Evolutionary conservation across 2,888 invertebrate species (phyloP).

Genomic region (Psococerastis gibbosa): DNA sequence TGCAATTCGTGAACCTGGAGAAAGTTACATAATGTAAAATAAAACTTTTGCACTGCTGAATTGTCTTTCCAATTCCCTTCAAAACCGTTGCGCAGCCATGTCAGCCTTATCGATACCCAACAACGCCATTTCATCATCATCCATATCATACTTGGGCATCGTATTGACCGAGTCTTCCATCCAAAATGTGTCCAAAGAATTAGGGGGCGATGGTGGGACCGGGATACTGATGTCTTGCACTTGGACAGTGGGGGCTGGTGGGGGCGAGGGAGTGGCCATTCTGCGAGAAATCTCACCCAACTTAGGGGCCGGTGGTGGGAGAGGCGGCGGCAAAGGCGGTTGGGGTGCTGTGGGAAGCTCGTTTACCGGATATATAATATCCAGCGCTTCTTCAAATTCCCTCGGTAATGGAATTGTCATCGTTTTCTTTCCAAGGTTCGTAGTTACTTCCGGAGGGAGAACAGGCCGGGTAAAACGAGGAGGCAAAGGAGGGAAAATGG

Average conservation of each 20-base stretch:
- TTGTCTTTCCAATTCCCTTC: constrained; percentile 12
- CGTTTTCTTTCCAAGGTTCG: constrained; percentile 12
- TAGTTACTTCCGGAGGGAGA: constrained; percentile 18
- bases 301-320: neutral
- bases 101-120: constrained; percentile 73
- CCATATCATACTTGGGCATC: constrained; percentile 25
- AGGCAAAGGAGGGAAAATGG: constrained; percentile 17
- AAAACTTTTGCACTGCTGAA: neutral
- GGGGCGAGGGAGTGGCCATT: constrained; percentile 5
- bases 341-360: too few species aligned
- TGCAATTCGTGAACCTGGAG: too few species aligned
- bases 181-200: neutral
- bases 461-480: constrained; percentile 11
- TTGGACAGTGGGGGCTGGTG: neutral
- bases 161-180: neutral
- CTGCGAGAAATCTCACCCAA: neutral
- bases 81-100: constrained; percentile 36
- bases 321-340: constrained; percentile 15
- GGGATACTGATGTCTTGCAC: constrained; percentile 13
- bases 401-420: constrained; percentile 34
- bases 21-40: neutral
- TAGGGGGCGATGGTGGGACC: constrained; percentile 11
- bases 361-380: constrained; percentile 47
- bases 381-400: constrained; percentile 44
- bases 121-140: constrained; percentile 58